These are phyloP conservation scores for Loripinus fragilis DNA, from an alignment of 2,888 invertebrate genomes.

Conservation along the genomic window DNA sequence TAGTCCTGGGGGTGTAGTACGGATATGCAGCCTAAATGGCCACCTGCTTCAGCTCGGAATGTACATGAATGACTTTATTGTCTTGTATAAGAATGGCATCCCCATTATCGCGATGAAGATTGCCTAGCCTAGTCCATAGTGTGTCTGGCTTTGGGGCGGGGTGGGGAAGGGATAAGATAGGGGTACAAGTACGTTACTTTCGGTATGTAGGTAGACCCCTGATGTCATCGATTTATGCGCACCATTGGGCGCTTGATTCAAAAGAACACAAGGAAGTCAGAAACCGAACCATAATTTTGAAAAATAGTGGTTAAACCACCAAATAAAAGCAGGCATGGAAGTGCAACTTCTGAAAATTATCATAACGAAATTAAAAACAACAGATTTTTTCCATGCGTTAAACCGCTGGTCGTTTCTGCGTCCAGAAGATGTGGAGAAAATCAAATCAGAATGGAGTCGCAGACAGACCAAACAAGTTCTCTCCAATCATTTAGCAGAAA, in stretches of 20 bases:
- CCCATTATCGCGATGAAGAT: too few relatives aligned
- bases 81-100: too few relatives aligned
- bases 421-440: constrained; percentile 5
- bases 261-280: constrained; percentile 2
- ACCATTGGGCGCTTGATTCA: not conserved
- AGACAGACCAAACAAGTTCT: constrained; percentile 4
- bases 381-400: constrained; percentile 21
- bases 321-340: constrained; percentile 14
- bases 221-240: constrained; percentile 43
- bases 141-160: too few relatives aligned
- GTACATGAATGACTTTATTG: too few relatives aligned
- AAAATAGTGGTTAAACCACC: not conserved
- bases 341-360: constrained; percentile 19
- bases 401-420: constrained; percentile 20
- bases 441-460: not conserved
- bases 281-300: not conserved
- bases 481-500: constrained; percentile 1
- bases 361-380: constrained; percentile 21
- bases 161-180: too few relatives aligned
- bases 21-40: too few relatives aligned
- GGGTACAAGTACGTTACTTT: too few relatives aligned
- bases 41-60: too few relatives aligned
- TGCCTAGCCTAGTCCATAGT: too few relatives aligned
- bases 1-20: too few relatives aligned
- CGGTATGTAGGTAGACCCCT: not conserved